phyloP scores from a whole-genome alignment of 2,888 invertebrate species.

The Sphecodes monilicornis region DNA sequence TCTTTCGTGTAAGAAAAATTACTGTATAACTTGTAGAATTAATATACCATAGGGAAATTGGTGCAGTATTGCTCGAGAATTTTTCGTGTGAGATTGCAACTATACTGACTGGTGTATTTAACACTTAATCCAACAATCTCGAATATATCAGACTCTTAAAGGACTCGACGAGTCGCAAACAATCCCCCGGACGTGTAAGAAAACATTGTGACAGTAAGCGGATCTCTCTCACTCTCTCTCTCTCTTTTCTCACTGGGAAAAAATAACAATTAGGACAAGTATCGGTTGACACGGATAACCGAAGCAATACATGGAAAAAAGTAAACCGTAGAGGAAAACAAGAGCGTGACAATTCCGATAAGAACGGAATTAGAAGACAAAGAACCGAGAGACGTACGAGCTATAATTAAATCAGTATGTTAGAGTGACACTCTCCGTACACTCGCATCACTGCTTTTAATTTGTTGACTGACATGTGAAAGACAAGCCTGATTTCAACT shows the following conservation, averaged over 20 bases:
- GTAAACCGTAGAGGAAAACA: neutral
- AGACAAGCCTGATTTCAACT: neutral
- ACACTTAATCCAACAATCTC: too few relatives aligned
- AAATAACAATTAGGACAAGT: neutral
- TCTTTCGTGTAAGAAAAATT: too few relatives aligned
- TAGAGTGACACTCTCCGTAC: neutral
- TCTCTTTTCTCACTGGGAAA: neutral
- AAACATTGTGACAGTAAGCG: neutral
- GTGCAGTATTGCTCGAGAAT: too few relatives aligned
- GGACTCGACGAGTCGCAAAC: neutral
- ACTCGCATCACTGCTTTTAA: neutral
- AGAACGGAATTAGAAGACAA: neutral
- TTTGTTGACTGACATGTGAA: neutral
- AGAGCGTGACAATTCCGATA: constrained; percentile 2
- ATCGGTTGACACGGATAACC: neutral
- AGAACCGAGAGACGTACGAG: neutral
- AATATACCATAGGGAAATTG: too few relatives aligned
- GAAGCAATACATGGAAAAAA: neutral
- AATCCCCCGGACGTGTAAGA: neutral
- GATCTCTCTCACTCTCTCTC: too few relatives aligned
- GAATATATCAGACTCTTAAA: too few relatives aligned
- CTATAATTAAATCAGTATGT: constrained; percentile 5
- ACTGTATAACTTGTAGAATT: too few relatives aligned
- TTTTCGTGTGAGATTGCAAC: too few relatives aligned
- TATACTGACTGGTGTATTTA: too few relatives aligned